Base-by-base conservation (phyloP, 1,140 invertebrate genomes). In the Drosophila ananassae region DNA sequence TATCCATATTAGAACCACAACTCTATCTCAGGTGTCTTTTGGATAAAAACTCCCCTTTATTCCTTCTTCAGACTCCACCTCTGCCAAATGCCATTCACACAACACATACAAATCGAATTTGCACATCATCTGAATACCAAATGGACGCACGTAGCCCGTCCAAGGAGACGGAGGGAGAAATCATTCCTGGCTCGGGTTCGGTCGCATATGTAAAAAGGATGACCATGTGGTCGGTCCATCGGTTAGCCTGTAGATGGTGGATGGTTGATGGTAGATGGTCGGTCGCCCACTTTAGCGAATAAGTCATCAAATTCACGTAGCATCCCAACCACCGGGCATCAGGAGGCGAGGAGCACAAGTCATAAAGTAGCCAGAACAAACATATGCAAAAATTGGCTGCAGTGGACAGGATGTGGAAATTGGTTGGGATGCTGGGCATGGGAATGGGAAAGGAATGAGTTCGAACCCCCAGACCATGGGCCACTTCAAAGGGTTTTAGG, bases 71-170 rank as follows among this genome's bases (percentile, higher is more conserved):
- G 13, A 10, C 60, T 25, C 79, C 73, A 59, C 2, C 51, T 6
- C 9, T 48, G 24, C 2, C 58, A 5, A 63, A n/a, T 22, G 54
- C 61, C 57, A 66, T 63, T 73, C 59, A 72, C 77, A 89, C 67
- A 87, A 82, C 78, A 85, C 78, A 89, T 76, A 82, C 83, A 89
- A 89, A 91, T 78, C 77, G 79, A 91, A 89, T 91, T 87, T 87
- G 89, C 89, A 91, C 89, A 91, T 91, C 89, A 91, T 91, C 89
- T 91, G 89, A 91, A 91, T 91, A 91, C 84, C 89, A 91, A 91
- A 91, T 91, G 79, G 61, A 71, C 77, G 73, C 89, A 91, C 89
- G 89, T 91, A 91, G 76, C 56, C 73, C 47, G 30, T 41, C 30
- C 51, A 34, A 71, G 47, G 52, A 73, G 53, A 46, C 34, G 68